Base-by-base conservation (phyloP, 2,113 vertebrate genomes). In the Aspidoscelis tigris region DNA sequence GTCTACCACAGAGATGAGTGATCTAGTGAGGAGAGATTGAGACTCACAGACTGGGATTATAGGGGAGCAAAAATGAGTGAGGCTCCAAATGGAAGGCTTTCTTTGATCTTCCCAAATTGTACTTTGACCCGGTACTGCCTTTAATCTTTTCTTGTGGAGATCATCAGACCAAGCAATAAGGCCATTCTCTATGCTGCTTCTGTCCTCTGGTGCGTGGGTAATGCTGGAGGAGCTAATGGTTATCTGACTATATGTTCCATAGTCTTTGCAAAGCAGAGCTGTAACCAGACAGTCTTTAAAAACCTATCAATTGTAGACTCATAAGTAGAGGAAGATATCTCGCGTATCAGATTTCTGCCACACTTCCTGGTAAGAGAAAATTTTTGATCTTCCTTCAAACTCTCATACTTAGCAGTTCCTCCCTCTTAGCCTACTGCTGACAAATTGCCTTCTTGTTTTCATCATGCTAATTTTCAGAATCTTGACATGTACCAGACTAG, bases 301-400 rank as follows among this genome's bases (percentile, higher is more conserved):
- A 43, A 43, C 24, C 14, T 26, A 14, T 68, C 7, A 39, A 11
- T 47, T 8, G 2, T 33, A 66, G 50, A 5, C 20, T 66, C 26
- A 2, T 33, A 39, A 53, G 33, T 5, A 83, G 58, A 1, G 0
- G 76, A 82, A 53, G 64, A 64, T 81, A 55, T 71, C 47, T 86
- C 65, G 72, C 89, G 53, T 78, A 76, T 85, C 86, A 87, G 81
- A 43, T 53, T 88, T 81, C 89, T 7, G 0, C 71, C 69, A 68
- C 3, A 41, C 81, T 92, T 92, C 91, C 86, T 86, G 87, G 76
- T 82, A 0, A 0, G 0, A 1, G 75, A 78, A 81, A 88, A 74
- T 44, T 0, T 11, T 87, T 85, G 76, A 86, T 88, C 81, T 33
- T 0, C 73, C 33, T 21, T 20, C n/a, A 14, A 14, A 3, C 14